A percentile compares a stretch with the other conserved stretches of the same genome.
phyloP scores from a whole-genome alignment of 2,113 vertebrate genomes.

The Gila orcuttii region DNA sequence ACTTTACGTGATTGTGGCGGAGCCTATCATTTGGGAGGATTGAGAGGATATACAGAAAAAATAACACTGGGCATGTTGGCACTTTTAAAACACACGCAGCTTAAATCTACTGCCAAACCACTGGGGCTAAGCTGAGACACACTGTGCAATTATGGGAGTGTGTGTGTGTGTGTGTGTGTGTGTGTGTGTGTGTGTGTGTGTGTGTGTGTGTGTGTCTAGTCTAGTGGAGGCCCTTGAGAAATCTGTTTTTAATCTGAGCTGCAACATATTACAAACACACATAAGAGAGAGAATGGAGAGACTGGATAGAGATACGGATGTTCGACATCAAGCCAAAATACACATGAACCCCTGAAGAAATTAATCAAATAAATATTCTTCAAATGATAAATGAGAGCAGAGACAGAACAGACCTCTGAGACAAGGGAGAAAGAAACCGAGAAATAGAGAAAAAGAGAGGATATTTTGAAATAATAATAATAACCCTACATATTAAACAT shows the following conservation, averaged over 20 bases:
- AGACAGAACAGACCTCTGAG: neutral
- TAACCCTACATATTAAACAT: neutral
- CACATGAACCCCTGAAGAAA: slow-evolving; percentile 11
- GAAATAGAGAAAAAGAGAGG: neutral
- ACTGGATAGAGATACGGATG: neutral
- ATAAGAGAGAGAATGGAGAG: neutral
- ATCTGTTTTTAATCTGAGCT: slow-evolving; percentile 24
- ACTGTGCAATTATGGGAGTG: slow-evolving; percentile 26
- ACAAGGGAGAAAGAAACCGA: neutral
- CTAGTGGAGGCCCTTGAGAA: slow-evolving; percentile 10
- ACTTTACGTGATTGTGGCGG: slow-evolving; percentile 19
- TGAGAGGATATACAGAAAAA: slow-evolving; percentile 50
- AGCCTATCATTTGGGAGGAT: slow-evolving; percentile 51
- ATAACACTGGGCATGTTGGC: slow-evolving; percentile 43
- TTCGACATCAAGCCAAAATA: neutral
- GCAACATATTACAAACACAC: slow-evolving; percentile 14
- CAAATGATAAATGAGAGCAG: neutral
- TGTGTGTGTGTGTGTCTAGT: slow-evolving; percentile 31
- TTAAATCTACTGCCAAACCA: slow-evolving; percentile 34
- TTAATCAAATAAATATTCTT: neutral
- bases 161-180: slow-evolving; percentile 40
- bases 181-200: slow-evolving; percentile 18
- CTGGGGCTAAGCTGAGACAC: slow-evolving; percentile 27
- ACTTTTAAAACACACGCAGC: slow-evolving; percentile 30
- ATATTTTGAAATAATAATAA: neutral